phyloP scores from a whole-genome alignment of 1,140 invertebrate species.

The Andricus grossulariae region DNA sequence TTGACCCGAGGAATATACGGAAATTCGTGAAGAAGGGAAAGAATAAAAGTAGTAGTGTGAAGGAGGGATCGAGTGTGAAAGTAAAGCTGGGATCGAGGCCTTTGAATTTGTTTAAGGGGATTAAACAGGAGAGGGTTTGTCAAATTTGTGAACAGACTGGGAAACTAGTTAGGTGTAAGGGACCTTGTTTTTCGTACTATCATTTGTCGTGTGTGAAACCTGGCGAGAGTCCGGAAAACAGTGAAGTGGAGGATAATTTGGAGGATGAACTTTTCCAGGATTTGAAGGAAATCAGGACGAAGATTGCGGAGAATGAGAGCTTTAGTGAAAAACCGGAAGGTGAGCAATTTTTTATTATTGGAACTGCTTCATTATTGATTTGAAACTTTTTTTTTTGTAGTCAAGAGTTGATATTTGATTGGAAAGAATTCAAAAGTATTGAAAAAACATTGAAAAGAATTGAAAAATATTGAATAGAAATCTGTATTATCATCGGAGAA shows the following conservation, averaged over 20 bases:
- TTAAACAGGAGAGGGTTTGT: constrained; percentile 80
- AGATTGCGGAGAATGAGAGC: constrained; percentile 47
- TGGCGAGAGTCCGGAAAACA: constrained; percentile 68
- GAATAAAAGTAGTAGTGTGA: not conserved
- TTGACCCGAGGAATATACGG: not conserved
- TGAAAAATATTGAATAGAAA: too few species aligned
- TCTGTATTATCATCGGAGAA: too few species aligned
- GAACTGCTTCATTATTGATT: too few species aligned
- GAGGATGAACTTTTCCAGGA: constrained; percentile 59
- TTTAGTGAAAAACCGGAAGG: constrained; percentile 35
- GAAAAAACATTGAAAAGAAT: too few species aligned
- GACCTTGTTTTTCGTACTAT: constrained; percentile 74
- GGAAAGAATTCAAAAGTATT: too few species aligned
- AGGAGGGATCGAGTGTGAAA: not conserved
- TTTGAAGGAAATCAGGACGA: constrained; percentile 62
- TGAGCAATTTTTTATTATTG: too few species aligned
- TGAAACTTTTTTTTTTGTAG: too few species aligned
- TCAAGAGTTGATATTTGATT: too few species aligned
- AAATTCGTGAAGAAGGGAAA: not conserved
- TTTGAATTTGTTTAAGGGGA: constrained; percentile 79
- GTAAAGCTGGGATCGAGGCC: constrained; percentile 47
- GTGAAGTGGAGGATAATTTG: constrained; percentile 52
- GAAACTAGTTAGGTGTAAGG: constrained; percentile 81
- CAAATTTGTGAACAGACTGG: constrained; percentile 80
- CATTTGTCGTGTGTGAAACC: constrained; percentile 70